Base-by-base conservation (phyloP, 1,140 invertebrate genomes). In the Riptortus pedestris region DNA sequence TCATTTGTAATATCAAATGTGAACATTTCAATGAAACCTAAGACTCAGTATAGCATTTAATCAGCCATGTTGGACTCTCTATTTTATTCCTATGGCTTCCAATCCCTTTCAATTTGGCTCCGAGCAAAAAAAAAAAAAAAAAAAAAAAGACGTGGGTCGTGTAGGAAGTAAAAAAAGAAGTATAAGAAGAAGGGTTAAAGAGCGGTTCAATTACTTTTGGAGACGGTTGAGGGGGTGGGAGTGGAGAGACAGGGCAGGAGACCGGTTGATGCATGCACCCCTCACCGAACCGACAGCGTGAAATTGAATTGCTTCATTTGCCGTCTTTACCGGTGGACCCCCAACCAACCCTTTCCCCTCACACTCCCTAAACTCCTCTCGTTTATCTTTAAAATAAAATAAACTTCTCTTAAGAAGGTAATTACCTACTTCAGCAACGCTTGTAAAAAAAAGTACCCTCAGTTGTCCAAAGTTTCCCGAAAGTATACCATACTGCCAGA, bases 281-380 rank as follows among this genome's bases (percentile, higher is more conserved):
- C 29, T 38, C 59, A 47, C 4, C 20, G 60, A 43, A 43, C 51
- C 38, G 62, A 57, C 55, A 68, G 65, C 65, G 65, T 68, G 65
- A 66, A 66, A 65, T 66, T 65, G 67, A 66, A 66, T 68, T 68
- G 65, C 59, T 66, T 64, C 65, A 60, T 68, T 68, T 68, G 64
- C 58, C 64, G 64, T 61, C 64, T 65, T 65, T 65, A 65, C 29
- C 27, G 52, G n/a, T 20, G 29, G n/a, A 14, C 29, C 3, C 20
- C 59, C 29, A 45, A 2, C 59, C 26, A 27, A 18, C 45, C 18
- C 60, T 16, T 22, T 14, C 3, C 31, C 27, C 45, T 28, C 60
- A 16, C 31, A 26, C 3, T 22, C 20, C 20, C 24, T 33, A 2
- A 27, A 38, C 33, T 38, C 33, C 18, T 29, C n/a, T 20, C 38